Conservation (phyloP, 1,140 invertebrate species). For the Metopolophium dirhodum region DNA sequence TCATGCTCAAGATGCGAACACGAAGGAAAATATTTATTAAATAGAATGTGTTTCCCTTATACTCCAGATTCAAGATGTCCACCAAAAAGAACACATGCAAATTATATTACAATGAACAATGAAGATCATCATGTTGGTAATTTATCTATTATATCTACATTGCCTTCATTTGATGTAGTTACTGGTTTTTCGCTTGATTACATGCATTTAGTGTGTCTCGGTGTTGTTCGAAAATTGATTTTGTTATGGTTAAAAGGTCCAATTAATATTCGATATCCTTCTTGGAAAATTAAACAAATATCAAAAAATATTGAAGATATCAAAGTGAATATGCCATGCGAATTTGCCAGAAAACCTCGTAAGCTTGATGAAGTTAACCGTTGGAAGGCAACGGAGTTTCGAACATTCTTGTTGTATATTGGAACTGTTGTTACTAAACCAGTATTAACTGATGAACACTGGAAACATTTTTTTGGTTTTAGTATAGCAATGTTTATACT, state of each 20-base stretch:
- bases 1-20: slow-evolving; percentile 51
- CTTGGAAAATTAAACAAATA: background rate
- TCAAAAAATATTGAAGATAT: background rate
- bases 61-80: background rate
- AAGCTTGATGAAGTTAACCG: background rate
- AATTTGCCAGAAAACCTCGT: background rate
- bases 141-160: background rate
- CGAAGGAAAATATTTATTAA: slow-evolving; percentile 29
- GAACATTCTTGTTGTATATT: background rate
- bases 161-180: background rate
- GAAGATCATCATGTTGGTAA: slow-evolving; percentile 3
- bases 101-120: background rate
- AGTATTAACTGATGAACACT: background rate
- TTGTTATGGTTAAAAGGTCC: background rate
- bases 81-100: background rate
- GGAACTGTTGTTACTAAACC: background rate
- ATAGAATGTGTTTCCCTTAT: background rate
- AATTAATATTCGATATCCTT: background rate
- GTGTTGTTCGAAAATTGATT: background rate
- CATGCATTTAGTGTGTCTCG: background rate
- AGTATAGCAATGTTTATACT: background rate
- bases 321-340: background rate
- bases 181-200: background rate
- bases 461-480: background rate
- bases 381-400: background rate